Conservation (phyloP, 1,140 invertebrate genomes). For the Reticulitermes speratus region DNA sequence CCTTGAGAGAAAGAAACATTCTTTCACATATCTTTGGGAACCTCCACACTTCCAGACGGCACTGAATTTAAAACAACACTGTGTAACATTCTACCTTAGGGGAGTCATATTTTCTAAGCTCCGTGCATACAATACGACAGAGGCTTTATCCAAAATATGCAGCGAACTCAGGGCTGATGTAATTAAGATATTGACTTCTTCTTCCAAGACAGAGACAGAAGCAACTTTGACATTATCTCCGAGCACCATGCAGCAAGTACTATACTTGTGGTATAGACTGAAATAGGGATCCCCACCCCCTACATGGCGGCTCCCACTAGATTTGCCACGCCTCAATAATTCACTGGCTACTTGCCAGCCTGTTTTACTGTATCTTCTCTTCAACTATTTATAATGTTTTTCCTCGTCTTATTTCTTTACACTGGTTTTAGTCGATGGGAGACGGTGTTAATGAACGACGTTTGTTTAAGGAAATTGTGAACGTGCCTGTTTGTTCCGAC, state of each 20-base stretch:
- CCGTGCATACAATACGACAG: background rate
- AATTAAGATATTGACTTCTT: slow-evolving; percentile 19
- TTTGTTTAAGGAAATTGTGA: background rate
- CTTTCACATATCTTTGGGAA: background rate
- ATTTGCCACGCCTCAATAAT: slow-evolving; percentile 4
- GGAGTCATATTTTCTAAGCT: background rate
- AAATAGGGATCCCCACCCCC: background rate
- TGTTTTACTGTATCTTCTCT: background rate
- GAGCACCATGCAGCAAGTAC: background rate
- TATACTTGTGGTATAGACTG: background rate
- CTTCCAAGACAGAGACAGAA: background rate
- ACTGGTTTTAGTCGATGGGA: background rate
- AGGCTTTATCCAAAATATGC: background rate
- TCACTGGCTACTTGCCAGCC: slow-evolving; percentile 11
- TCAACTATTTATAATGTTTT: background rate
- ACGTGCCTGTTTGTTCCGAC: background rate
- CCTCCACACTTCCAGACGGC: background rate
- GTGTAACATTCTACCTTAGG: background rate
- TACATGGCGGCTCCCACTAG: background rate
- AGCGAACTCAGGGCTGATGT: background rate
- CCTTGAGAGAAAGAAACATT: background rate
- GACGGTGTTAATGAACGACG: background rate
- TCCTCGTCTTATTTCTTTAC: background rate
- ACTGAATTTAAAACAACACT: background rate
- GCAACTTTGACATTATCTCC: slow-evolving; percentile 1